These are phyloP conservation scores for Molanna angustata DNA, from an alignment of 2,888 invertebrate genomes.

Conservation along the genomic window DNA sequence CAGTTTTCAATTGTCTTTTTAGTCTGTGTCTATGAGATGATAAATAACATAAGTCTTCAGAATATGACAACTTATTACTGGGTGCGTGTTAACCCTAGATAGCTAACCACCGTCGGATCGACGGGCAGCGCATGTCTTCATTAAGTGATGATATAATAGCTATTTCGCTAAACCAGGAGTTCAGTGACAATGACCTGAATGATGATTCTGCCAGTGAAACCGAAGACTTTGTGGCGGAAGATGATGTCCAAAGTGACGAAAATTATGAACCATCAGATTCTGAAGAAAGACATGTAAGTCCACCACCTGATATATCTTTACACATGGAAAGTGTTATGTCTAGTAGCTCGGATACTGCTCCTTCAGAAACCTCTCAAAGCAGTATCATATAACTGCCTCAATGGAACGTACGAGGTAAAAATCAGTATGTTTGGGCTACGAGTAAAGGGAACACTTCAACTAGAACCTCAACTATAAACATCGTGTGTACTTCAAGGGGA, in stretches of 20 bases:
- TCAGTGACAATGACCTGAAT: too few species aligned
- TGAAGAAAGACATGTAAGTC: not conserved
- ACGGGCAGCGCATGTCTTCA: too few species aligned
- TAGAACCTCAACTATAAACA: slow-evolving; percentile 12
- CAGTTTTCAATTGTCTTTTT: too few species aligned
- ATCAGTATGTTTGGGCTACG: slow-evolving; percentile 14
- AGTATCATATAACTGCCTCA: slow-evolving; percentile 8
- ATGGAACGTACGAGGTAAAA: slow-evolving; percentile 18
- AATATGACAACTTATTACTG: too few species aligned
- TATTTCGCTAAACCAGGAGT: too few species aligned
- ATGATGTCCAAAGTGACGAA: not conserved
- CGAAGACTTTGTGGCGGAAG: not conserved
- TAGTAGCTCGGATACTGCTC: not conserved
- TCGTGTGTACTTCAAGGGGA: slow-evolving; percentile 11
- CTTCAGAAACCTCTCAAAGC: not conserved
- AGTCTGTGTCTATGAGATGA: too few species aligned
- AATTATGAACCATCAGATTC: not conserved
- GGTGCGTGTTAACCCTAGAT: too few species aligned
- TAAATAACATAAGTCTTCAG: too few species aligned
- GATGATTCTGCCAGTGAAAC: not conserved
- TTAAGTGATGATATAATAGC: too few species aligned
- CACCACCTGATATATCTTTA: not conserved
- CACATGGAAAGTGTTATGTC: not conserved
- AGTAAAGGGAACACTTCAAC: slow-evolving; percentile 4
- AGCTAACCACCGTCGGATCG: too few species aligned